phyloP scores from a whole-genome alignment of 2,113 vertebrate species.

The Dromiciops gliroides region DNA sequence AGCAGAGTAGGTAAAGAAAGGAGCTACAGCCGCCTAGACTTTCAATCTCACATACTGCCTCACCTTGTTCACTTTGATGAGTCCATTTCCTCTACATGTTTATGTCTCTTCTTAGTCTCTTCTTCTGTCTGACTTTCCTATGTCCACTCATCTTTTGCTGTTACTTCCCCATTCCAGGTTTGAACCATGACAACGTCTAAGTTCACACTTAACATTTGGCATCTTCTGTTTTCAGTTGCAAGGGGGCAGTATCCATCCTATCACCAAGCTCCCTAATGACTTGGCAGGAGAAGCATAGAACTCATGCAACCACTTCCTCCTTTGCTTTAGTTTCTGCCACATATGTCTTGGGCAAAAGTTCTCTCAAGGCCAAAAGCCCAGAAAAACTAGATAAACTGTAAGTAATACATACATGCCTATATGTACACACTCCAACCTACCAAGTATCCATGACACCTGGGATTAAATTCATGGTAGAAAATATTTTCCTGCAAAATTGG shows the following conservation, averaged over 20 bases:
- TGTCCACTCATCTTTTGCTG: not conserved
- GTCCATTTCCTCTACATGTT: not conserved
- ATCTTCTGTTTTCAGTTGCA: not conserved
- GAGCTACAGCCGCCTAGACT: not conserved
- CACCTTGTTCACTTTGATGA: not conserved
- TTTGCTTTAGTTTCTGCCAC: too few species aligned
- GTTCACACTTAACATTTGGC: not conserved
- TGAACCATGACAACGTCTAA: not conserved
- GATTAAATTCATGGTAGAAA: not conserved
- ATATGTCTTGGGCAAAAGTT: not conserved
- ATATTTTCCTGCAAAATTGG: not conserved
- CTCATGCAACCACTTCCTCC: not conserved
- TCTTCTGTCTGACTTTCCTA: not conserved
- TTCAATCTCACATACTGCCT: not conserved
- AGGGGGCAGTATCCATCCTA: not conserved
- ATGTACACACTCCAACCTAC: not conserved
- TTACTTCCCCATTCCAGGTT: too few species aligned
- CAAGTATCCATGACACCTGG: not conserved
- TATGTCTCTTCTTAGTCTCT: not conserved
- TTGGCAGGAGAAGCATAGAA: not conserved
- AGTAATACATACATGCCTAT: not conserved
- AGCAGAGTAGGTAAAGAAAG: not conserved
- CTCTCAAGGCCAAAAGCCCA: not conserved
- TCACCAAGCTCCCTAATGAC: not conserved
- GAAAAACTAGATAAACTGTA: not conserved